Base-by-base conservation (phyloP, 2,113 vertebrate genomes). In the Geococcyx californianus region DNA sequence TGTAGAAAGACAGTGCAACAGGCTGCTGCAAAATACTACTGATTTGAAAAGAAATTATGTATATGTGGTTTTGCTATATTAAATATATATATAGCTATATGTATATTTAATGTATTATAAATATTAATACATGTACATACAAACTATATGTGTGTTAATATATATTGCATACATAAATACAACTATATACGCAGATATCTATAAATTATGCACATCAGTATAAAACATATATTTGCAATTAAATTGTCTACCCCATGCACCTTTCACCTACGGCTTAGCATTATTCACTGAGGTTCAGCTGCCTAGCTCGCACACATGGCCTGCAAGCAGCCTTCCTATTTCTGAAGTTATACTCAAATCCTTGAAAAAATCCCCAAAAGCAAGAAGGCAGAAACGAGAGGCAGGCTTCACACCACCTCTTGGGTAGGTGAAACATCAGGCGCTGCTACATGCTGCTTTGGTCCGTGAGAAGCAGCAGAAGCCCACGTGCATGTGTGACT, bases 401-500 rank as follows among this genome's bases (percentile, higher is more conserved):
- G 31, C 19, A 72, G 49, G 49, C 40, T 64, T 72, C 45, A 34
- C 1, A 15, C 11, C 1, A 2, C 18, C 67, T 84, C 45, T 36
- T 4, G 15, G 20, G 17, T 7, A 69, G 31, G 23, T 54, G 45
- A 75, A 82, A 79, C 4, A 0, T 64, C 58, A 1, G 47, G 26
- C 6, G 2, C 29, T 60, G 82, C 59, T 11, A 24, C 15, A 10
- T 1, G 20, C 47, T 44, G 56, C 67, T 68, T n/a, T 69, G 76
- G n/a, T 84, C 55, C 29, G 26, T 0, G 1, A 38, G 55, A 34
- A 56, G 56, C 56, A 75, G 67, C 66, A 87, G 36, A 56, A 90
- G 20, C 36, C 13, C 3, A 52, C 1, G 1, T 2, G 2, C 25
- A 49, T 15, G 0, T n/a, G 25, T 11, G 38, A 77, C 72, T 77